Conservation (phyloP, 2,888 invertebrate species). For the Hemicrepidius hirtus region DNA sequence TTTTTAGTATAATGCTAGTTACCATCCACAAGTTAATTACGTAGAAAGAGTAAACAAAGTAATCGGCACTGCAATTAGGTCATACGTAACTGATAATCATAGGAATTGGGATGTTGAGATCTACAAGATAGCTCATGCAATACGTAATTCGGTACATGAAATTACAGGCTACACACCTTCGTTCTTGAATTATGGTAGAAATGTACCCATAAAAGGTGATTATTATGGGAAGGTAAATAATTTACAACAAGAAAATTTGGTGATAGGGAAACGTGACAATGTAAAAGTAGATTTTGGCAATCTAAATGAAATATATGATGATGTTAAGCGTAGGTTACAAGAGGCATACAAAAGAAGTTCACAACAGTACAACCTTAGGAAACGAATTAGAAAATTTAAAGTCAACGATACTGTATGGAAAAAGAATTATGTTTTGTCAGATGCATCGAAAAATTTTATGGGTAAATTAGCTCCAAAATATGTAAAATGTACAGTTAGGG, state of each 20-base stretch:
- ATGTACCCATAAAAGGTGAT: neutral
- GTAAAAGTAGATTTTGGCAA: neutral
- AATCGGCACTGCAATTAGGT: too few species aligned
- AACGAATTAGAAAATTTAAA: conserved; percentile 36
- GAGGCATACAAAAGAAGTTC: neutral
- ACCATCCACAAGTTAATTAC: conserved; percentile 11
- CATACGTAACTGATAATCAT: too few species aligned
- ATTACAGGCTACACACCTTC: neutral
- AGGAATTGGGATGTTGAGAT: neutral
- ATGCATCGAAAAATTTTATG: conserved; percentile 42
- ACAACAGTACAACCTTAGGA: conserved; percentile 43
- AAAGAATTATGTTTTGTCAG: too few species aligned
- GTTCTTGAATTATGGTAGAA: neutral
- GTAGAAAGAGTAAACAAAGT: too few species aligned
- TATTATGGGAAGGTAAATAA: neutral
- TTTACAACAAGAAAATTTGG: neutral
- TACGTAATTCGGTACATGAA: conserved; percentile 4
- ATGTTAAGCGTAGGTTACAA: too few species aligned
- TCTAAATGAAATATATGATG: neutral
- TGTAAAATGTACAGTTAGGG: conserved; percentile 47
- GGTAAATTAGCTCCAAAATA: conserved; percentile 59
- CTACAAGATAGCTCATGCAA: neutral
- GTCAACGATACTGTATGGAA: conserved; percentile 50
- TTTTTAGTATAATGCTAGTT: neutral
- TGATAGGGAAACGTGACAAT: neutral